Evolutionary conservation across 2,888 invertebrate genomes (phyloP).

Genomic region (Digitonthophagus gazella): DNA sequence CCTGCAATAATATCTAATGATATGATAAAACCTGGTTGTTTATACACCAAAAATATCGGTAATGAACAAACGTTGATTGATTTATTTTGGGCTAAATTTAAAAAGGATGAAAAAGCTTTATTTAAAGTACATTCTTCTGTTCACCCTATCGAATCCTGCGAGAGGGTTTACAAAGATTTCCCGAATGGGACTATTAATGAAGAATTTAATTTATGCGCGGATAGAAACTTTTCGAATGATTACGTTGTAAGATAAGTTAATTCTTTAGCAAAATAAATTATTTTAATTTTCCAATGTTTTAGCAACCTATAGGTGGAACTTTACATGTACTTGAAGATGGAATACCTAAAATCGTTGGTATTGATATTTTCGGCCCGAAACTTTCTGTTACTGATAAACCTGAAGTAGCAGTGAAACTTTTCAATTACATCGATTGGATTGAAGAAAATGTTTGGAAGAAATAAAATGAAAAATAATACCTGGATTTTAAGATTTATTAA

Average conservation of each 20-base stretch:
- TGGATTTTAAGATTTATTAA: too few relatives aligned
- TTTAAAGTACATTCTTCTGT: not conserved
- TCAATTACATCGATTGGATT: not conserved
- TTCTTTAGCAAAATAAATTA: not conserved
- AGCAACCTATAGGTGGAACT: not conserved
- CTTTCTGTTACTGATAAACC: not conserved
- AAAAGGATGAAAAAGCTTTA: not conserved
- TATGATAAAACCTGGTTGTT: not conserved
- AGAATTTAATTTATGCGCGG: not conserved
- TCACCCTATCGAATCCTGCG: not conserved
- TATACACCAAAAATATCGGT: not conserved
- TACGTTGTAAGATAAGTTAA: not conserved
- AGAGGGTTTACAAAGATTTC: not conserved
- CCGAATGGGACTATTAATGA: not conserved
- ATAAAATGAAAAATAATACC: too few relatives aligned
- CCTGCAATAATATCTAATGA: not conserved
- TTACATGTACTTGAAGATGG: not conserved
- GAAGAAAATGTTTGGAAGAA: not conserved
- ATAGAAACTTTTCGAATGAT: not conserved
- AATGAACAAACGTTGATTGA: not conserved
- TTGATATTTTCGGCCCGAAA: not conserved
- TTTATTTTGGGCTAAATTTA: not conserved
- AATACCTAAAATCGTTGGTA: not conserved
- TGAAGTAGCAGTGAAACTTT: not conserved
- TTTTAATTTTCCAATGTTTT: too few relatives aligned